Base-by-base conservation (phyloP, 1,140 invertebrate genomes). In the Grapholita molesta region DNA sequence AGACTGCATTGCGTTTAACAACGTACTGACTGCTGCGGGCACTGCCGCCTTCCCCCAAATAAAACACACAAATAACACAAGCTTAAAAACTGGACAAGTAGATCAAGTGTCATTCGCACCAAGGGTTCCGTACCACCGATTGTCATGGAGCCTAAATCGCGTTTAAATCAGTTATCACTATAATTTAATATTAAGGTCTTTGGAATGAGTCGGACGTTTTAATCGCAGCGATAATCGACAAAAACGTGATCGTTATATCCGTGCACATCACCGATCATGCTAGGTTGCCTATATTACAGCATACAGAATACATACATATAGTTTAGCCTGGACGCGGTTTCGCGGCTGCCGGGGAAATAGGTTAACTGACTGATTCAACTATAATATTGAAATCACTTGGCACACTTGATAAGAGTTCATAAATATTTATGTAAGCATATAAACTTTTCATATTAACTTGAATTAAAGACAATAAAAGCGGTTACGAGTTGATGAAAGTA, bases 1-100 rank as follows among this genome's bases (percentile, higher is more conserved):
- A 79, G 86, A 86, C 89, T 91, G 89, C 89, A 91, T 88, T 89
- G 89, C 88, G 86, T 89, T 90, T 90, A 91, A 83, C 79, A 90
- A 85, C 75, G 88, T 83, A 83, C 89, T 90, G 80, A 90, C 89
- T 70, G 80, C 86, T 74, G 80, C 80, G 83, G 88, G 88, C 82
- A 85, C 89, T 84, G 86, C 81, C 82, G 88, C 85, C 89, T 91
- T 88, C 79, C 82, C 86, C 85, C 84, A 84, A 85, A 90, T 88
- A 87, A 85, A 89, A 90, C 85, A 90, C 83, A 89, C 80, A 88
- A 83, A 84, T 84, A 80, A 85, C 77, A 86, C 78, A 86, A 78
- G 78, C 80, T 85, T 83, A 85, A 82, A 80, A 81, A 78, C 70
- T 70, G 68, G 74, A 70, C 53, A 65, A n/a, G 53, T 28, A 28